Conservation (phyloP, 2,113 vertebrate genomes). For the Siniperca chuatsi region DNA sequence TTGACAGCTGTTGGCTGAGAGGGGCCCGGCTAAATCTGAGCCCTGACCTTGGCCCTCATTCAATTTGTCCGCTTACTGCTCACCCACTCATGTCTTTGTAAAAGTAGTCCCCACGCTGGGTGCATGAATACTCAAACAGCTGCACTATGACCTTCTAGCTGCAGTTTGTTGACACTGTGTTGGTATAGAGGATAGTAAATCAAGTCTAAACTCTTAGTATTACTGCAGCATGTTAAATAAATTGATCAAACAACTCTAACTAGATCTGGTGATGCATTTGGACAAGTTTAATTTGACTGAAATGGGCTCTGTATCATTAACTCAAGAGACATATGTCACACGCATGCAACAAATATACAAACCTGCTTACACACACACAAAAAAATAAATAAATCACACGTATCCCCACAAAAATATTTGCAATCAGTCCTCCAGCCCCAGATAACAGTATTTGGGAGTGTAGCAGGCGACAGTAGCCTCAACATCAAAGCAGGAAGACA, state of each 20-base stretch:
- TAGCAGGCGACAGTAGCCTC: slow-evolving; percentile 38
- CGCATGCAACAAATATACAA: not conserved
- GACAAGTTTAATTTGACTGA: slow-evolving; percentile 18
- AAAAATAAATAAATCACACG: not conserved
- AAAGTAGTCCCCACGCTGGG: slow-evolving; percentile 40
- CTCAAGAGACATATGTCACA: not conserved
- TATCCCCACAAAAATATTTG: not conserved
- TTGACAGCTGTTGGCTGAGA: slow-evolving; percentile 73
- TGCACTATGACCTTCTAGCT: slow-evolving; percentile 61
- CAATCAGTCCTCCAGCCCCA: not conserved
- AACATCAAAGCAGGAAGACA: slow-evolving; percentile 40
- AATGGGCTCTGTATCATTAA: not conserved
- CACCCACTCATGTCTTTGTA: slow-evolving; percentile 63
- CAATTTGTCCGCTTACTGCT: slow-evolving; percentile 67
- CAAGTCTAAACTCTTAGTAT: slow-evolving; percentile 26
- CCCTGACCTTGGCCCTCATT: slow-evolving; percentile 66
- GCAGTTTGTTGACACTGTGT: slow-evolving; percentile 41
- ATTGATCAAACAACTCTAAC: slow-evolving; percentile 41
- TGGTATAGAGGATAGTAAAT: slow-evolving; percentile 9
- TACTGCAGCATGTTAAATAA: slow-evolving; percentile 28
- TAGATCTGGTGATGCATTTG: slow-evolving; percentile 1
- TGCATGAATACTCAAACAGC: slow-evolving; percentile 62
- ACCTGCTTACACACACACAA: not conserved
- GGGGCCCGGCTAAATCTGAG: slow-evolving; percentile 67
- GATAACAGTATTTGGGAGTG: slow-evolving; percentile 14